A percentile compares a stretch with the other conserved stretches of the same genome.
These are phyloP conservation scores for Gibbula magus DNA, from an alignment of 2,888 invertebrate genomes.

Conservation along the genomic window DNA sequence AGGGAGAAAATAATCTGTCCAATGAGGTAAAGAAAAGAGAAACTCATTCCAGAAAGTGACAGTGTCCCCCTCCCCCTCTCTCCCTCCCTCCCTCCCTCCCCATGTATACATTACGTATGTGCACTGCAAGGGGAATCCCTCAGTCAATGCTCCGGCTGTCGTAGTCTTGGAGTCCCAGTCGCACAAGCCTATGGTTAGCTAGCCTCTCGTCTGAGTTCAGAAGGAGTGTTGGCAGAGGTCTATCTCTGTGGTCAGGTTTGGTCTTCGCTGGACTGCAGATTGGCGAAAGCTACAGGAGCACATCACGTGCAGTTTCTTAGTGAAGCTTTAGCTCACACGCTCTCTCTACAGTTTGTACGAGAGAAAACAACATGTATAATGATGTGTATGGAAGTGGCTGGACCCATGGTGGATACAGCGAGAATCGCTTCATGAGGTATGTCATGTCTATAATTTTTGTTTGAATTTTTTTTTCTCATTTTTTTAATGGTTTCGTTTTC, in stretches of 20 bases:
- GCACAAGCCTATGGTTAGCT: too few relatives aligned
- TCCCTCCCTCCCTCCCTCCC: neutral
- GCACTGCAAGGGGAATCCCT: neutral
- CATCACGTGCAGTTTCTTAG: too few relatives aligned
- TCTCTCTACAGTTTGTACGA: too few relatives aligned
- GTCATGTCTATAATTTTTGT: neutral
- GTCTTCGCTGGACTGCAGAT: too few relatives aligned
- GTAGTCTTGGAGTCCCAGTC: too few relatives aligned
- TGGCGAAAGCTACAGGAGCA: too few relatives aligned
- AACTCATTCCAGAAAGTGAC: neutral
- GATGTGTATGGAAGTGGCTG: neutral
- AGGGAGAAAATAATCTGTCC: neutral
- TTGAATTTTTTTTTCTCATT: neutral
- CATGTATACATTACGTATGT: constrained; percentile 11
- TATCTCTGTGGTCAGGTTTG: too few relatives aligned
- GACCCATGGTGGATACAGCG: neutral
- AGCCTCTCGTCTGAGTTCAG: too few relatives aligned
- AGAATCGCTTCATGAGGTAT: constrained; percentile 5
- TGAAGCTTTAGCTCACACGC: too few relatives aligned
- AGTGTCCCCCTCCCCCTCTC: neutral
- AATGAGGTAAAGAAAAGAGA: neutral
- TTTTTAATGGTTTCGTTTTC: neutral
- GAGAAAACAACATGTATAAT: neutral
- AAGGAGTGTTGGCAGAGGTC: too few relatives aligned
- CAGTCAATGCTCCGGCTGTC: neutral